These are phyloP conservation scores for Gymnodraco acuticeps DNA, from an alignment of 2,797 vertebrate genomes.

Conservation along the genomic window DNA sequence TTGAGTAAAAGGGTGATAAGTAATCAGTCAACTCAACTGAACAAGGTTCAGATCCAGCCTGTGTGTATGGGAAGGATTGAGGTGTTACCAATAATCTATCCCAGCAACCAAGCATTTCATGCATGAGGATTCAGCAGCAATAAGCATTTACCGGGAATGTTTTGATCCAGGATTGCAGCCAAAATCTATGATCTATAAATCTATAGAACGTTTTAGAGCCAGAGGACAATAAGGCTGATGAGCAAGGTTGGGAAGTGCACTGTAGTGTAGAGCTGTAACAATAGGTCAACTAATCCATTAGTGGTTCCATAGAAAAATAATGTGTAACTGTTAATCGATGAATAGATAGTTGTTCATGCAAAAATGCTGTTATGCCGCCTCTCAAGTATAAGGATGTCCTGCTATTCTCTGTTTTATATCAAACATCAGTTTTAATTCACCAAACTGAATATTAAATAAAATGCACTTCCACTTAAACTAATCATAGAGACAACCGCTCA, in stretches of 20 bases:
- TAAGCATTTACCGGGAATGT: neutral
- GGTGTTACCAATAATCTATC: neutral
- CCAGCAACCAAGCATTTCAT: neutral
- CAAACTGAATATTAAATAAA: neutral
- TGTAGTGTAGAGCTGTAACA: too few species aligned
- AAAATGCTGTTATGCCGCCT: too few species aligned
- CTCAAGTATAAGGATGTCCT: too few species aligned
- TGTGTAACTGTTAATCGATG: too few species aligned
- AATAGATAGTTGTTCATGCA: too few species aligned
- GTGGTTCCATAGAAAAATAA: too few species aligned
- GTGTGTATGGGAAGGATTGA: neutral
- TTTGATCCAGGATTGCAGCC: neutral
- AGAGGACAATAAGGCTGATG: neutral
- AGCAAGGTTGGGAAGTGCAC: too few species aligned
- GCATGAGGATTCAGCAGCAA: neutral
- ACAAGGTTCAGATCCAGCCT: neutral
- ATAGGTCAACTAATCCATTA: too few species aligned
- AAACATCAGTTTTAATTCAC: neutral
- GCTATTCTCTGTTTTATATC: too few species aligned
- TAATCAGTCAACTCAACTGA: neutral
- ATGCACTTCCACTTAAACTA: neutral
- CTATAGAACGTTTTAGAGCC: neutral
- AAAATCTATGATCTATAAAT: neutral
- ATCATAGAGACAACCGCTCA: neutral
- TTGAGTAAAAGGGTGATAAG: neutral